phyloP scores from a whole-genome alignment of 1,140 invertebrate species.

The Drosophila eugracilis region DNA sequence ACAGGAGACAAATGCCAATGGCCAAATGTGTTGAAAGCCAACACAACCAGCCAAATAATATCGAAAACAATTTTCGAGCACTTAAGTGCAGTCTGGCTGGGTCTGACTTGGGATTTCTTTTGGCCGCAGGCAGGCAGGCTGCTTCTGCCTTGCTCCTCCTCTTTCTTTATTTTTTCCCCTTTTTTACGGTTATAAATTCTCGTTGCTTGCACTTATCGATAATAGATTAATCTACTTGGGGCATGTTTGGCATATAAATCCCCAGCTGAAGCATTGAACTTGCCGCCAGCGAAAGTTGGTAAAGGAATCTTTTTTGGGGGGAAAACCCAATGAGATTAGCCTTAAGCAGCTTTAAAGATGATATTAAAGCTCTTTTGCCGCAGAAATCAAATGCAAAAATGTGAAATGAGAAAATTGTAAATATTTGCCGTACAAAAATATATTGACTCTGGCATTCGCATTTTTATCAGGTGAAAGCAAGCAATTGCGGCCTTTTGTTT shows the following conservation, averaged over 20 bases:
- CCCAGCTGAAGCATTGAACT: constrained; percentile 38
- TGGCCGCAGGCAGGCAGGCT: constrained; percentile 40
- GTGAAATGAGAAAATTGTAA: constrained; percentile 28
- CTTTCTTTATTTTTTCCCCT: constrained; percentile 38
- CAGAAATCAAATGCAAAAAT: no score
- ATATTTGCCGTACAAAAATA: constrained; percentile 58
- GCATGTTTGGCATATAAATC: constrained; percentile 75
- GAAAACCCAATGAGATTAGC: no score
- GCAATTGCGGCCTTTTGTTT: constrained; percentile 55
- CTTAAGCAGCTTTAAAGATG: no score
- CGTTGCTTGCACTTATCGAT: constrained; percentile 82
- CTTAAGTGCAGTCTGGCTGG: constrained; percentile 80
- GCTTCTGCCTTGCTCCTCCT: no score
- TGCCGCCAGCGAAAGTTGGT: constrained; percentile 14
- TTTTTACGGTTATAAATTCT: constrained; percentile 80
- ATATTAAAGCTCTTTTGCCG: no score
- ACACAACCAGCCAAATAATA: constrained; percentile 67
- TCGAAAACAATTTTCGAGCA: constrained; percentile 84
- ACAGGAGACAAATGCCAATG: constrained; percentile 78
- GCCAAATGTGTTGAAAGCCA: constrained; percentile 80
- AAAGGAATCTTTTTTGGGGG: background rate
- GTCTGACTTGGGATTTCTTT: constrained; percentile 57
- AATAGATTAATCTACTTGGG: constrained; percentile 84
- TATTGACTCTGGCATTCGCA: constrained; percentile 39
- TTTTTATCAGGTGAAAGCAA: constrained; percentile 38